Evolutionary conservation across 2,113 vertebrate genomes (phyloP).

Genomic region (Antechinus stuartii): DNA sequence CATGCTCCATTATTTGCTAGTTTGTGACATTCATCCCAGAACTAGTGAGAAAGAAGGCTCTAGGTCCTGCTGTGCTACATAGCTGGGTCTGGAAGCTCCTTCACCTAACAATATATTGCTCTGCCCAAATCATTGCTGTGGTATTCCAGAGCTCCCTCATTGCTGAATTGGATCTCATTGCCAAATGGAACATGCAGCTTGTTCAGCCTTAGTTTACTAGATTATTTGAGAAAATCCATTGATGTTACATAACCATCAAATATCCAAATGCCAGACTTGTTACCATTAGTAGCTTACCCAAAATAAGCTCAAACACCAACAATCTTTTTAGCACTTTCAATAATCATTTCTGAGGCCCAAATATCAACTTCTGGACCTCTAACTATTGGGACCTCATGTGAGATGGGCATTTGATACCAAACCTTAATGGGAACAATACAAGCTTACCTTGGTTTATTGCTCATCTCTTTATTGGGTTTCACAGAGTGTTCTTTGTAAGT

Average conservation of each 20-base stretch:
- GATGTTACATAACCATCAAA: neutral
- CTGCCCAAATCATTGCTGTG: neutral
- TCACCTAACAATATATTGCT: neutral
- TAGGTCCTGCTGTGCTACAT: neutral
- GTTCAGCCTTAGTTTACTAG: neutral
- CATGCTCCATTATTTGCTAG: neutral
- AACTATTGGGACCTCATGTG: neutral
- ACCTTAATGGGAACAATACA: neutral
- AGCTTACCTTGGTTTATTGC: neutral
- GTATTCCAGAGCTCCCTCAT: neutral
- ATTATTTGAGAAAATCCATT: neutral
- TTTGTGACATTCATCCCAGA: neutral
- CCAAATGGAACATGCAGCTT: no score
- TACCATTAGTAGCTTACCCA: neutral
- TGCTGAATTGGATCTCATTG: neutral
- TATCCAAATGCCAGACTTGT: neutral
- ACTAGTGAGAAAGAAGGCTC: neutral
- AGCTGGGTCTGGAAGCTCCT: neutral
- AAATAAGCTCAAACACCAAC: neutral
- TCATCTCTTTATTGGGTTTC: no score
- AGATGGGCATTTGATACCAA: neutral
- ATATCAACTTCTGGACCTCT: neutral
- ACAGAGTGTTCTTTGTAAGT: neutral
- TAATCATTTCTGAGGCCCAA: neutral
- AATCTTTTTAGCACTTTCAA: neutral